Conservation (phyloP, 2,888 invertebrate genomes). For the Tethea ocularis region DNA sequence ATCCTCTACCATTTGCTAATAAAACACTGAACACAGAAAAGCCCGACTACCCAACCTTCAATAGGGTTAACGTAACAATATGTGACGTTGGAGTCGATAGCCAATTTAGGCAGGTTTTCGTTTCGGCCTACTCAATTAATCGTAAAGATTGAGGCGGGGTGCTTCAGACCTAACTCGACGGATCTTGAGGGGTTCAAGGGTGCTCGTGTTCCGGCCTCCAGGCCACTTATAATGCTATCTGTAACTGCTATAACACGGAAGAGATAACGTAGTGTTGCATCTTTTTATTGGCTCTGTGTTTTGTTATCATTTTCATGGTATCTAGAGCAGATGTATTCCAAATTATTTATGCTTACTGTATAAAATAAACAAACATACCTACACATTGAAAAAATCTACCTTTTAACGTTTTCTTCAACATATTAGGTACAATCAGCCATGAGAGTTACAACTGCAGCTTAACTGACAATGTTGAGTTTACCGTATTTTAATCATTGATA, state of each 20-base stretch:
- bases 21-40: slow-evolving; percentile 9
- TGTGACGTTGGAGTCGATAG: slow-evolving; percentile 39
- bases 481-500: too few relatives aligned
- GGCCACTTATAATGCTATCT: slow-evolving; percentile 34
- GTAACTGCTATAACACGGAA: slow-evolving; percentile 18
- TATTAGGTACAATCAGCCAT: too few relatives aligned
- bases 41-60: slow-evolving; percentile 1
- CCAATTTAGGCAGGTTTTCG: slow-evolving; percentile 55
- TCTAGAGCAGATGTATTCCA: not conserved
- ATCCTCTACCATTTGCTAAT: not conserved
- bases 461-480: too few relatives aligned
- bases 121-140: slow-evolving; percentile 64
- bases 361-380: too few relatives aligned
- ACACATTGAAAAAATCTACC: too few relatives aligned
- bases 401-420: too few relatives aligned
- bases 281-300: slow-evolving; percentile 19
- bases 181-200: slow-evolving; percentile 39
- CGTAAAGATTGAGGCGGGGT: slow-evolving; percentile 47
- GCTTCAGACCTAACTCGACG: slow-evolving; percentile 34
- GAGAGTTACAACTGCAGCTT: too few relatives aligned
- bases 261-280: slow-evolving; percentile 37
- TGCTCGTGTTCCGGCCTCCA: slow-evolving; percentile 37
- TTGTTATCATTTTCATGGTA: not conserved
- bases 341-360: too few relatives aligned
- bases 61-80: slow-evolving; percentile 22